Base-by-base conservation (phyloP, 1,140 invertebrate genomes). In the Drosophila hydei region DNA sequence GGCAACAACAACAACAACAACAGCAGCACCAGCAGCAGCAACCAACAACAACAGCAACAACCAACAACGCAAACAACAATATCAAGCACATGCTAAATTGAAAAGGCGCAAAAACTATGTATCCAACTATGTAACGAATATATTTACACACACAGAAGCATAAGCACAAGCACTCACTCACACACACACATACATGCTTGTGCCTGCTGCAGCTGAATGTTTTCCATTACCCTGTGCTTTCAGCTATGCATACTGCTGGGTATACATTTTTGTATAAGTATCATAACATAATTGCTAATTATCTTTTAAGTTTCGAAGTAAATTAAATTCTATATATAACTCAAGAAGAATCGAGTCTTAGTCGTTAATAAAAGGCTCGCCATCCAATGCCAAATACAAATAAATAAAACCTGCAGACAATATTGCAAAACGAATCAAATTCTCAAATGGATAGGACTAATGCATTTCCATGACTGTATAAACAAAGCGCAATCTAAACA, bases 61-160 rank as follows among this genome's bases (percentile, higher is more conserved):
- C 14, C 8, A 36, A 36, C 42, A 47, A 25, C 25, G 52, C 52
- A 61, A 70, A 43, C 40, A 72, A 51, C 19, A 25, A 64, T 42
- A 71, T 56, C 54, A 72, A 55, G 54, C 30, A 54, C 33, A 70
- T 50, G 51, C 30, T 36, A 58, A 64, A 55, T 23, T 64, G 30
- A 38, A 63, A 65, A 65, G 42, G 62, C 62, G 62, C 64, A 65
- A 72, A 67, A 48, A 54, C 60, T 19, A 47, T 47, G 16, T 38
- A 40, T 18, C 30, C 25, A 16, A 23, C 14, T 62, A 70, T 58
- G 54, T 65, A 36, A 47, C 40, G 40, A 59, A 65, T 58, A 50
- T 58, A 71, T 16, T 51, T 58, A 63, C 42, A 65, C 40, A 50
- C 68, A 56, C 54, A 23, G 60, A 64, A 30, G 36, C 33, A 45